Evolutionary conservation across 2,113 vertebrate species (phyloP), one percentile per base, ranked within the genome.

Genomic region (Thunnus maccoyii): DNA sequence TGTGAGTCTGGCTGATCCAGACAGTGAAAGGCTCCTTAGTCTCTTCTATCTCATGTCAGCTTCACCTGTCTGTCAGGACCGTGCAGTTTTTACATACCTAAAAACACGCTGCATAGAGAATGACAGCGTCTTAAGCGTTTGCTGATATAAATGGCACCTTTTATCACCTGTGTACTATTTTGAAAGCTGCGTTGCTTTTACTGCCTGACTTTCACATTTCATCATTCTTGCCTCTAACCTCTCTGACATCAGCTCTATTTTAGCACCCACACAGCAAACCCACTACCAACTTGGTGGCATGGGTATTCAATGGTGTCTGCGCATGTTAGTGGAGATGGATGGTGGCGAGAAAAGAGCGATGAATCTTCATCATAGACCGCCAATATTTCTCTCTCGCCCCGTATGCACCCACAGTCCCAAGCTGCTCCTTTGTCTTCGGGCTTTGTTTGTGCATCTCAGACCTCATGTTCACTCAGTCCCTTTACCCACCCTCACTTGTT

Each of bases 341-440:
- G 62, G 82, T 13, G 15, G 77, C 25, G 10, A 72, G 71, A 66
- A 77, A 67, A 73, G 41, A 74, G 72, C 72, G 65, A 90, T 90
- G 82, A 80, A 88, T 92, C 89, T 90, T 89, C 83, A 92, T 92
- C 88, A 86, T 76, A 61, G 72, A 64, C 75, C n/a, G 55, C 79
- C 79, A 11, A 73, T 41, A 71, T 82, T 41, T 36, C 47, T 61
- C 50, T 73, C 64, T 79, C 16, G 11, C 56, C 65, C 27, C 54
- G 5, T 46, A 48, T 72, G 83, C 87, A 60, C 86, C 65, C 75
- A 86, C 78, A 51, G 47, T 84, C 70, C 69, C 72, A 78, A 63
- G 70, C 65, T 68, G 80, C 60, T 68, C 56, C 57, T 68, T 82
- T 71, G 79, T 87, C 83, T 77, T 76, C 36, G 13, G 72, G 63